These are phyloP conservation scores for Psix sp. DNA, from an alignment of 1,140 invertebrate species.

Conservation along the genomic window DNA sequence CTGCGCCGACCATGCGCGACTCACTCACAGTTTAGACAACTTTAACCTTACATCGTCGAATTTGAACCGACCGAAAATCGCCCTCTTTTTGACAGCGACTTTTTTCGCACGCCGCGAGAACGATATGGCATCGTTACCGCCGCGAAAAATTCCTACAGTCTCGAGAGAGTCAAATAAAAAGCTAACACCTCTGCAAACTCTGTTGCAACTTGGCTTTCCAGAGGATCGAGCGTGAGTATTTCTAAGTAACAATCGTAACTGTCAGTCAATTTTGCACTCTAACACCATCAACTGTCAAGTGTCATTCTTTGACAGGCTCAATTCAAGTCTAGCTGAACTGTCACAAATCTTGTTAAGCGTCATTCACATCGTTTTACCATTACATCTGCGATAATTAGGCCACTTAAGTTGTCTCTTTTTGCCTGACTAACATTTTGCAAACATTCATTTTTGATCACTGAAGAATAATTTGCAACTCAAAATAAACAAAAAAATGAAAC, in stretches of 20 bases:
- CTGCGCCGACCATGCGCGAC: slow-evolving; percentile 23
- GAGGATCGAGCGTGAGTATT: slow-evolving; percentile 88
- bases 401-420: no score
- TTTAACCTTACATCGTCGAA: slow-evolving; percentile 27
- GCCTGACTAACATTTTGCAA: no score
- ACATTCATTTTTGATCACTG: no score
- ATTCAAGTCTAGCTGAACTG: no score
- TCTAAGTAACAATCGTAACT: slow-evolving; percentile 15
- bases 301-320: neutral
- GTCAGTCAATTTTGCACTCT: slow-evolving; percentile 17
- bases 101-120: no score
- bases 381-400: no score
- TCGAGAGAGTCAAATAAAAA: slow-evolving; percentile 85
- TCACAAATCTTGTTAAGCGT: no score
- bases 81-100: slow-evolving; percentile 9
- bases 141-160: slow-evolving; percentile 82
- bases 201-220: slow-evolving; percentile 91
- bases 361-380: no score
- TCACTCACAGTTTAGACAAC: slow-evolving; percentile 15
- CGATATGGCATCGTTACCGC: slow-evolving; percentile 84
- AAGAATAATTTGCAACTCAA: no score
- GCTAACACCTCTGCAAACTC: slow-evolving; percentile 85
- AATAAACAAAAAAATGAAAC: no score
- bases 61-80: slow-evolving; percentile 8
- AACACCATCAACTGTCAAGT: neutral